phyloP scores from a whole-genome alignment of 2,888 invertebrate genomes.

The Serripes groenlandicus region DNA sequence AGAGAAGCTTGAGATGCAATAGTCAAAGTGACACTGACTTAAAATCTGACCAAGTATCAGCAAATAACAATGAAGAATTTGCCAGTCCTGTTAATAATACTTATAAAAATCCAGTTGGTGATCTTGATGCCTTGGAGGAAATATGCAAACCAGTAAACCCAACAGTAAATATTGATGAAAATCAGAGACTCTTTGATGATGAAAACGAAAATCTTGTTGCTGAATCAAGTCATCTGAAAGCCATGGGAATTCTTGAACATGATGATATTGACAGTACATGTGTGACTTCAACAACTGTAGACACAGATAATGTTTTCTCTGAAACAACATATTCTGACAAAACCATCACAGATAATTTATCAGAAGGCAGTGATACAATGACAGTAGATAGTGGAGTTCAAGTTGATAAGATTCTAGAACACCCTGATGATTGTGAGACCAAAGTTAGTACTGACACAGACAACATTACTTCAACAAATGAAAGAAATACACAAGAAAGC shows the following conservation, averaged over 20 bases:
- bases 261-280: too few relatives aligned
- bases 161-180: not conserved
- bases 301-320: not conserved
- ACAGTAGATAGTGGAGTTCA: conserved; percentile 15
- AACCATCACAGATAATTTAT: not conserved
- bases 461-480: not conserved
- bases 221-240: too few relatives aligned
- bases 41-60: not conserved
- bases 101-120: not conserved
- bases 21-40: not conserved
- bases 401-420: not conserved
- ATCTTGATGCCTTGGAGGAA: not conserved
- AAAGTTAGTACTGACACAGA: not conserved
- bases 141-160: not conserved
- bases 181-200: not conserved
- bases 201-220: not conserved
- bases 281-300: not conserved
- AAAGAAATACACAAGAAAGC: not conserved
- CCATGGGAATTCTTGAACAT: too few relatives aligned
- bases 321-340: not conserved
- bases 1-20: conserved; percentile 3
- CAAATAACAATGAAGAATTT: not conserved
- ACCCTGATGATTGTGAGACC: not conserved
- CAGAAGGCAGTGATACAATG: conserved; percentile 19
- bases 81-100: not conserved